Evolutionary conservation across 2,888 invertebrate species (phyloP).

Genomic region (Venusia cambrica): DNA sequence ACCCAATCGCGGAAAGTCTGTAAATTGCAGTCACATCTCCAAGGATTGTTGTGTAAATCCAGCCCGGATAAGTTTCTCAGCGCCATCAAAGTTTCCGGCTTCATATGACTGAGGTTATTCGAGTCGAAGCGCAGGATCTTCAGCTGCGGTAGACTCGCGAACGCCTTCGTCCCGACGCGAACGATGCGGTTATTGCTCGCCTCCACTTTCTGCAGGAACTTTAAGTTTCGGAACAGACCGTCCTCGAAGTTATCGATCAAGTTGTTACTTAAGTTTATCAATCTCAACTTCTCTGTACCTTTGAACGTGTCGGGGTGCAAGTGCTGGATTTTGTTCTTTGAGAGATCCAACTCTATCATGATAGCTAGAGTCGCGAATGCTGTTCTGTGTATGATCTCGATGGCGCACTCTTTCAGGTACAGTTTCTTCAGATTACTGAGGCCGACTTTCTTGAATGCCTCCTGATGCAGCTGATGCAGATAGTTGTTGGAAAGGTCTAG

Average conservation of each 20-base stretch:
- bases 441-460: constrained; percentile 86
- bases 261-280: constrained; percentile 88
- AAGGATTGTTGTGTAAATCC: constrained; percentile 90
- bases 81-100: constrained; percentile 84
- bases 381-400: constrained; percentile 85
- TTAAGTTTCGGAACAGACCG: constrained; percentile 87
- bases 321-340: constrained; percentile 85
- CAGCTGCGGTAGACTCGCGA: constrained; percentile 85
- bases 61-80: constrained; percentile 87
- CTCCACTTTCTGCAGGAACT: constrained; percentile 88
- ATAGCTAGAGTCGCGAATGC: constrained; percentile 89
- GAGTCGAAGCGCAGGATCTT: constrained; percentile 86
- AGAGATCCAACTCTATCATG: constrained; percentile 91
- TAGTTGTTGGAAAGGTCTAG: constrained; percentile 88
- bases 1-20: constrained; percentile 90
- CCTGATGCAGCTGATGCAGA: constrained; percentile 82
- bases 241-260: constrained; percentile 86
- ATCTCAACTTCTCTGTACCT: constrained; percentile 86
- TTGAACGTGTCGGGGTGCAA: constrained; percentile 87
- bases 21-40: constrained; percentile 94
- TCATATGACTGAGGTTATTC: constrained; percentile 87
- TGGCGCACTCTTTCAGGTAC: constrained; percentile 86
- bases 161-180: constrained; percentile 85
- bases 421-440: constrained; percentile 91
- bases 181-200: constrained; percentile 89